phyloP scores from a whole-genome alignment of 2,113 vertebrate species.

The Choloepus hoffmanni region DNA sequence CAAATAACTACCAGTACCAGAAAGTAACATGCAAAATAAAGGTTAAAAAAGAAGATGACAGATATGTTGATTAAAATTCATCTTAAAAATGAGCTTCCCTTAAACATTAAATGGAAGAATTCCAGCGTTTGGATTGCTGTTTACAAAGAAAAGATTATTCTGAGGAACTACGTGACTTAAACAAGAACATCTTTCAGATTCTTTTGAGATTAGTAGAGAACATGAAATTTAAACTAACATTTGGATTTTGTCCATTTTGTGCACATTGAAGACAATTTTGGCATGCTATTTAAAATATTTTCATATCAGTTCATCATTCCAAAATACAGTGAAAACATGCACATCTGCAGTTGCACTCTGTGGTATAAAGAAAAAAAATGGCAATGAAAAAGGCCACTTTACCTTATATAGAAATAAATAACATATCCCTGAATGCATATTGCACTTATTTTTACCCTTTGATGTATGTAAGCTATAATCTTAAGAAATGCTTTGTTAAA shows the following conservation, averaged over 20 bases:
- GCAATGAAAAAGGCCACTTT: constrained; percentile 42
- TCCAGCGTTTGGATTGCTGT: constrained; percentile 51
- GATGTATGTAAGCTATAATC: background rate
- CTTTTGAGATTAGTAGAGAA: constrained; percentile 73
- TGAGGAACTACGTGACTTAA: constrained; percentile 64
- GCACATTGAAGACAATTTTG: constrained; percentile 69
- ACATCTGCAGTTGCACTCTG: constrained; percentile 43
- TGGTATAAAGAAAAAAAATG: background rate
- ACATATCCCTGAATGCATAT: background rate
- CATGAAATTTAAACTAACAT: constrained; percentile 72
- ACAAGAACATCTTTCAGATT: constrained; percentile 72
- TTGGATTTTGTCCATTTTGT: constrained; percentile 75
- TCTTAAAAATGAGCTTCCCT: constrained; percentile 66
- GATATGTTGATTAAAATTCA: constrained; percentile 13
- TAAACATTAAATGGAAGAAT: constrained; percentile 66
- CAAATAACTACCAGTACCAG: background rate
- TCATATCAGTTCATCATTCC: constrained; percentile 71
- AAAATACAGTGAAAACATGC: constrained; percentile 60
- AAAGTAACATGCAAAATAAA: constrained; percentile 13
- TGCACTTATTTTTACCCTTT: constrained; percentile 24
- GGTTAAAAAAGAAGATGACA: constrained; percentile 54
- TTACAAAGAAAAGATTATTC: constrained; percentile 71
- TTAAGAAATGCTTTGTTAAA: constrained; percentile 34
- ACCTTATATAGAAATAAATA: constrained; percentile 52
- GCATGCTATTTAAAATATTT: constrained; percentile 71